Evolutionary conservation across 2,888 invertebrate species (phyloP).

Genomic region (Sarcophaga caerulescens): DNA sequence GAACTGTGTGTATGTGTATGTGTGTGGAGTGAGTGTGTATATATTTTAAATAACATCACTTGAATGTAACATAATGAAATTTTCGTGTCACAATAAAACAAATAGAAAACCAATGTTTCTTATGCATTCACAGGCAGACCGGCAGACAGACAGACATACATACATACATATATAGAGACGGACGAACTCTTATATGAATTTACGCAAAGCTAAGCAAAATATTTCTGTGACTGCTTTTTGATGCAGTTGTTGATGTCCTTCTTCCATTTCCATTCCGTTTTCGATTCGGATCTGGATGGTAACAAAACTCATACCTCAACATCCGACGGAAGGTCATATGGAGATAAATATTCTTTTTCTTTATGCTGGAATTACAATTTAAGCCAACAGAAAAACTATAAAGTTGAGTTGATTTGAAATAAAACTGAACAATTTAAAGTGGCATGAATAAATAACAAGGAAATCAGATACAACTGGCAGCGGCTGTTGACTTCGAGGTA

Average conservation of each 20-base stretch:
- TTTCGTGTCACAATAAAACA: slow-evolving; percentile 69
- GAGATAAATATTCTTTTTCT: slow-evolving; percentile 29
- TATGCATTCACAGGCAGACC: slow-evolving; percentile 16
- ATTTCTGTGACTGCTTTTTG: background rate
- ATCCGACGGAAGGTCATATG: slow-evolving; percentile 63
- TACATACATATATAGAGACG: too few species aligned
- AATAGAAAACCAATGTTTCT: slow-evolving; percentile 52
- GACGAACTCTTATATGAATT: background rate
- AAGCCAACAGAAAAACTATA: slow-evolving; percentile 18
- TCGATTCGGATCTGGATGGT: slow-evolving; percentile 9
- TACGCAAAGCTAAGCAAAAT: slow-evolving; percentile 40
- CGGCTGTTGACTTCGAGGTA: too few species aligned
- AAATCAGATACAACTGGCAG: too few species aligned
- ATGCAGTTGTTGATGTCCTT: slow-evolving; percentile 25
- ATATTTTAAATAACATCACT: slow-evolving; percentile 50
- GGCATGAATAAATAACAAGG: too few species aligned
- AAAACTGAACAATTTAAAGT: too few species aligned
- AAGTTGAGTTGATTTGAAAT: slow-evolving; percentile 1
- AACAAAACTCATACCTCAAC: slow-evolving; percentile 58
- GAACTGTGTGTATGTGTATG: too few species aligned
- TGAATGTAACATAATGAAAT: slow-evolving; percentile 64
- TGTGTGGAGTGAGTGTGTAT: too few species aligned
- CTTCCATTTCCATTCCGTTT: background rate
- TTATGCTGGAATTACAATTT: slow-evolving; percentile 1
- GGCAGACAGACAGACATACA: too few species aligned